phyloP scores from a whole-genome alignment of 2,888 invertebrate genomes.

The Chalcosyrphus nemorum region DNA sequence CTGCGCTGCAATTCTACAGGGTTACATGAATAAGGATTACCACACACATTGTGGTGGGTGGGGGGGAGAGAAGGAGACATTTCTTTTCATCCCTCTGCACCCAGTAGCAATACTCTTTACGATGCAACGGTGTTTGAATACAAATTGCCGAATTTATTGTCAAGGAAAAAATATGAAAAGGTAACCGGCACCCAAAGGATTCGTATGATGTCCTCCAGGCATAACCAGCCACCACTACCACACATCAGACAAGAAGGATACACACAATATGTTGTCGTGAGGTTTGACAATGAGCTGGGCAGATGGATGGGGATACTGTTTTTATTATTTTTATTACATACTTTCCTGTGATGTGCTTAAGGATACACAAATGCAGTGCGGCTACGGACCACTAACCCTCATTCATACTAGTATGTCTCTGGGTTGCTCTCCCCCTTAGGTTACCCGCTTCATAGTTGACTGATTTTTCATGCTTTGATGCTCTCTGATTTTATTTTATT shows the following conservation, averaged over 20 bases:
- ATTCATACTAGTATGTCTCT: neutral
- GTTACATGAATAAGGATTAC: constrained; percentile 66
- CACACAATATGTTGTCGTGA: constrained; percentile 68
- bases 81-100: constrained; percentile 1
- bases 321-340: constrained; percentile 70
- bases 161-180: constrained; percentile 64
- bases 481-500: constrained; percentile 80
- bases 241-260: neutral
- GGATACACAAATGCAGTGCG: constrained; percentile 33
- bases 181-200: constrained; percentile 51
- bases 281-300: constrained; percentile 63
- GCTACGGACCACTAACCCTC: constrained; percentile 1
- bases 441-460: constrained; percentile 80
- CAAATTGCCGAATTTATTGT: constrained; percentile 72
- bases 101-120: constrained; percentile 48
- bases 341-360: constrained; percentile 50
- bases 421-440: constrained; percentile 31
- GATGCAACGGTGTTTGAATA: constrained; percentile 72
- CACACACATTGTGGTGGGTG: constrained; percentile 25
- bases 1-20: constrained; percentile 39
- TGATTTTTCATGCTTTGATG: constrained; percentile 81
- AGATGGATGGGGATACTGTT: constrained; percentile 48
- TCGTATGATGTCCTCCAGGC: constrained; percentile 36
- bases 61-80: neutral
- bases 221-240: constrained; percentile 8